Conservation (phyloP, 2,113 vertebrate species). For the Chrysochloris asiatica region DNA sequence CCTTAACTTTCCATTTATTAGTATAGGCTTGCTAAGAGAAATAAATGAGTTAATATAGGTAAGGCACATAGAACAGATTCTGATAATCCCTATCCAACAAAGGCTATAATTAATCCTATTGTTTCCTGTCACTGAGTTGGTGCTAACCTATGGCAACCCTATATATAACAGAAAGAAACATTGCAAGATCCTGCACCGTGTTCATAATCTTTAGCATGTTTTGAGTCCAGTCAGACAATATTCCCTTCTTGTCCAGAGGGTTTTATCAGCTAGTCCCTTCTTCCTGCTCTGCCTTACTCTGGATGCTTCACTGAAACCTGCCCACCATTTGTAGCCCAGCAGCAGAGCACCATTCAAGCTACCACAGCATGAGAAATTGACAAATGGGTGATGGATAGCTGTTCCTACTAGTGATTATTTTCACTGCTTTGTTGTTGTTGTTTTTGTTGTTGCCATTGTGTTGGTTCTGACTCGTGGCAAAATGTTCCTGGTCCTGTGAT, state of each 20-base stretch:
- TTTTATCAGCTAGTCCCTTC: not conserved
- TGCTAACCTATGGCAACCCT: not conserved
- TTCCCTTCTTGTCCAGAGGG: not conserved
- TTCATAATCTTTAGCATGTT: not conserved
- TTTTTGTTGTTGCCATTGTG: not conserved
- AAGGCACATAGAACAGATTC: not conserved
- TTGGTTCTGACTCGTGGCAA: not conserved
- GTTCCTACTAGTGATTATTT: not conserved
- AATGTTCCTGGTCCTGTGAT: not conserved
- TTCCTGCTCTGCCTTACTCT: not conserved
- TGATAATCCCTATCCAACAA: not conserved
- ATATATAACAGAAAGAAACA: not conserved
- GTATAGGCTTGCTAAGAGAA: not conserved
- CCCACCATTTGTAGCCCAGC: not conserved
- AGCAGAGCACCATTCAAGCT: not conserved
- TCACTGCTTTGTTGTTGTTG: not conserved
- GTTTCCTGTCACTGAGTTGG: not conserved
- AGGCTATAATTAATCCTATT: not conserved
- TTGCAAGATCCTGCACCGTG: not conserved
- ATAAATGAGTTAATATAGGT: not conserved
- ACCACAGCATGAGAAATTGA: not conserved
- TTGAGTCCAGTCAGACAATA: not conserved
- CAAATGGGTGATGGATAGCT: not conserved
- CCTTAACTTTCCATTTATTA: not conserved
- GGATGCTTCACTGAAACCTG: not conserved